Conservation (phyloP, 2,888 invertebrate species). For the Anoncus sp. region DNA sequence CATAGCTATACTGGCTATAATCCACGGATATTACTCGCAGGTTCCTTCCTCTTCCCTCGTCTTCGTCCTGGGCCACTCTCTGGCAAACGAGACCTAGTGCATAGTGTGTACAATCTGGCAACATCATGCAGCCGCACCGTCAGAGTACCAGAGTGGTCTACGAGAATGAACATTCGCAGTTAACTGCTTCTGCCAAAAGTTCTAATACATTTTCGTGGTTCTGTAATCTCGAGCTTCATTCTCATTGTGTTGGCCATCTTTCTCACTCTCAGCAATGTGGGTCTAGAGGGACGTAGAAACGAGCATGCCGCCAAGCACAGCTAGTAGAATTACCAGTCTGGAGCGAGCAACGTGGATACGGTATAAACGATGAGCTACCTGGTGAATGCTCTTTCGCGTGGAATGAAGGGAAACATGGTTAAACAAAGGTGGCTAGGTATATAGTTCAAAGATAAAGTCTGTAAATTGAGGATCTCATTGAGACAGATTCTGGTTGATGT, state of each 20-base stretch:
- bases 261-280: conserved; percentile 25
- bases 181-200: conserved; percentile 58
- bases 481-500: conserved; percentile 11
- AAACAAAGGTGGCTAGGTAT: conserved; percentile 7
- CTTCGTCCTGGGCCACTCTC: conserved; percentile 33
- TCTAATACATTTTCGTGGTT: conserved; percentile 60
- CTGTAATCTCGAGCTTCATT: conserved; percentile 35
- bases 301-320: conserved; percentile 26
- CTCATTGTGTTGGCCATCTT: conserved; percentile 27
- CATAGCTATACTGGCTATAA: conserved; percentile 40
- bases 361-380: conserved; percentile 35
- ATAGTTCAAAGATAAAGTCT: not conserved
- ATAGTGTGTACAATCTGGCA: conserved; percentile 22
- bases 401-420: conserved; percentile 4
- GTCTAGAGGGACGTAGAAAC: conserved; percentile 12
- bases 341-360: not conserved
- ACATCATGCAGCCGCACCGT: conserved; percentile 1
- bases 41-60: conserved; percentile 49
- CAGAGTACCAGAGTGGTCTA: conserved; percentile 21
- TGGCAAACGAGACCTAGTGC: conserved; percentile 35
- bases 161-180: conserved; percentile 55
- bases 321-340: conserved; percentile 33
- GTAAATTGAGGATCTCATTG: conserved; percentile 21
- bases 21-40: conserved; percentile 60
- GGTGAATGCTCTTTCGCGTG: conserved; percentile 16